These are phyloP conservation scores for Rhabdomys pumilio DNA, from an alignment of 2,797 vertebrate genomes.

Conservation along the genomic window DNA sequence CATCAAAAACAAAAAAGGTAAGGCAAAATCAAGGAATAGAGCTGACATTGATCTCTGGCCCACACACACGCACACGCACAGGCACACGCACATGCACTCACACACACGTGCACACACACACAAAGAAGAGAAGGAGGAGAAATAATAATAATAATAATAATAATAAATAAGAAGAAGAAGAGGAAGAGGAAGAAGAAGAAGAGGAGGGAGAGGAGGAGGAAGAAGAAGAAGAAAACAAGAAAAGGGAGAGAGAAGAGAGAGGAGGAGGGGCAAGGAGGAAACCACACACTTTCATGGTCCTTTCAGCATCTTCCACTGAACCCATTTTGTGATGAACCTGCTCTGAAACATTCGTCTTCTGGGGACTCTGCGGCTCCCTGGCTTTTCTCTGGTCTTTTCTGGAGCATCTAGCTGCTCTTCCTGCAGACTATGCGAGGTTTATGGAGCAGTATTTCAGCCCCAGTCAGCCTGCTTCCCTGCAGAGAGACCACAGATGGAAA, in stretches of 20 bases:
- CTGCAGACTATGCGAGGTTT: background rate
- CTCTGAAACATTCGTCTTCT: background rate
- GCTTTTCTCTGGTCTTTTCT: background rate
- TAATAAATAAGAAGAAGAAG: no score
- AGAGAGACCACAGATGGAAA: background rate
- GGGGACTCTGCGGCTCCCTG: background rate
- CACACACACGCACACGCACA: background rate
- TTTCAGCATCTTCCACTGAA: background rate
- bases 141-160: no score
- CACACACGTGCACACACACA: no score
- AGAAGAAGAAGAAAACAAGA: background rate
- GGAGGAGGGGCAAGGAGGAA: background rate
- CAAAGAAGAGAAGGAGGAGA: background rate
- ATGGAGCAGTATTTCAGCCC: background rate
- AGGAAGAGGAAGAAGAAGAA: no score
- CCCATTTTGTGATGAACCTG: background rate
- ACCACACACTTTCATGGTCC: background rate
- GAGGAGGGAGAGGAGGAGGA: no score
- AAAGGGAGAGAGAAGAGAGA: accelerated
- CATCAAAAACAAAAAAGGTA: background rate
- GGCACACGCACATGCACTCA: background rate
- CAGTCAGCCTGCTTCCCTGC: background rate
- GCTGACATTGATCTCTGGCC: background rate
- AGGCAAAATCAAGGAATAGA: background rate
- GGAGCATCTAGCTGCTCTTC: background rate